phyloP scores from a whole-genome alignment of 2,888 invertebrate genomes.

The Arenicola marina region DNA sequence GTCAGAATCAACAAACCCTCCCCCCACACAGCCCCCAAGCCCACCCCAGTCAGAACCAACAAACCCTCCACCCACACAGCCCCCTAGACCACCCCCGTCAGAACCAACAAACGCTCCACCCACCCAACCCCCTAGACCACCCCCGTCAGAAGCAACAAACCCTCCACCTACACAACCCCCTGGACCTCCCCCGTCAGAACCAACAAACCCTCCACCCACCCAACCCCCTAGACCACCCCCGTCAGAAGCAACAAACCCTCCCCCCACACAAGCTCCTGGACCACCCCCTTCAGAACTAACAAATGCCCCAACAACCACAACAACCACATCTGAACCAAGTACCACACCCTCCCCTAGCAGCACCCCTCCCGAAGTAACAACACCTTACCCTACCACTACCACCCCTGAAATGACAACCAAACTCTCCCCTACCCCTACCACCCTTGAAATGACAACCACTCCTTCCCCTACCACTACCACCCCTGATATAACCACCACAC shows the following conservation, averaged over 20 bases:
- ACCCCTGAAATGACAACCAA: neutral
- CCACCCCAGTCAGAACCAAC: neutral
- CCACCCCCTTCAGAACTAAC: neutral
- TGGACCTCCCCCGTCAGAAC: neutral
- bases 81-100: conserved; percentile 1
- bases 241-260: conserved; percentile 30
- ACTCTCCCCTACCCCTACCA: neutral
- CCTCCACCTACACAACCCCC: conserved; percentile 2
- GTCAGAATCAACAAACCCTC: neutral
- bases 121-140: neutral
- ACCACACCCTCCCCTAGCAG: neutral
- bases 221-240: conserved; percentile 8
- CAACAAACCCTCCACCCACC: neutral
- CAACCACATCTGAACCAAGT: neutral
- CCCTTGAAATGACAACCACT: neutral
- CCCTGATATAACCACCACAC: neutral
- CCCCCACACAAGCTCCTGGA: conserved; percentile 10
- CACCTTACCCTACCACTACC: neutral
- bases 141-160: neutral
- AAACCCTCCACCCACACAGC: neutral
- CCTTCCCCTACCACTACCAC: no score
- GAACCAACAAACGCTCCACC: neutral
- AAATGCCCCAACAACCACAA: conserved; percentile 1
- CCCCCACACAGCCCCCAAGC: neutral
- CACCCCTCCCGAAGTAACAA: neutral